phyloP scores from a whole-genome alignment of 2,797 vertebrate species.

The Cirrhinus mrigala region DNA sequence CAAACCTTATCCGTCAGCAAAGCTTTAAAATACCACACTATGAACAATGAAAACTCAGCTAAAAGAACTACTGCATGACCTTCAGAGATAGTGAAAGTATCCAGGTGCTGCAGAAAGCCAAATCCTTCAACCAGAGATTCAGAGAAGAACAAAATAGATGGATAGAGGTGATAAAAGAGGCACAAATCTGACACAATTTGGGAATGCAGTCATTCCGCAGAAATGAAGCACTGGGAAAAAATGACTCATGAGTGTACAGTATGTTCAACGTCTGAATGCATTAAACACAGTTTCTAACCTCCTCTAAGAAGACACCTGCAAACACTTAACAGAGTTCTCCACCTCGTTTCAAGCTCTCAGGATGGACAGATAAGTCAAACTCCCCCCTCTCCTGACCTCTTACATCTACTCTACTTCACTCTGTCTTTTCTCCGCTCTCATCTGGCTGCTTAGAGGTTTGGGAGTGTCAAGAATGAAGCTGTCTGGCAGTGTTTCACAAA shows the following conservation, averaged over 20 bases:
- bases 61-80: conserved; percentile 47
- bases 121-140: conserved; percentile 22
- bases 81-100: conserved; percentile 42
- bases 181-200: conserved; percentile 41
- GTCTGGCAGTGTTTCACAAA: conserved; percentile 44
- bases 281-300: conserved; percentile 33
- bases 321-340: conserved; percentile 65
- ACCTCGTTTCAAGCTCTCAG: conserved; percentile 55
- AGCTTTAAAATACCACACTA: conserved; percentile 51
- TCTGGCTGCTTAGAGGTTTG: conserved; percentile 40
- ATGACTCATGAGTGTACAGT: conserved; percentile 47
- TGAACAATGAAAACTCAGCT: conserved; percentile 42
- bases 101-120: conserved; percentile 48
- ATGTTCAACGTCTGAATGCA: conserved; percentile 48
- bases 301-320: conserved; percentile 66
- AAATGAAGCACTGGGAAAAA: conserved; percentile 43
- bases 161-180: conserved; percentile 34
- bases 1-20: conserved; percentile 50
- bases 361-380: conserved; percentile 61
- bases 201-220: conserved; percentile 25
- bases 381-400: conserved; percentile 42
- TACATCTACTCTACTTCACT: conserved; percentile 39
- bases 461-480: conserved; percentile 49
- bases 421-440: conserved; percentile 38
- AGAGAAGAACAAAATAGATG: conserved; percentile 20